Conservation (phyloP, 2,797 vertebrate species). For the Sternarchorhynchus goeldii region DNA sequence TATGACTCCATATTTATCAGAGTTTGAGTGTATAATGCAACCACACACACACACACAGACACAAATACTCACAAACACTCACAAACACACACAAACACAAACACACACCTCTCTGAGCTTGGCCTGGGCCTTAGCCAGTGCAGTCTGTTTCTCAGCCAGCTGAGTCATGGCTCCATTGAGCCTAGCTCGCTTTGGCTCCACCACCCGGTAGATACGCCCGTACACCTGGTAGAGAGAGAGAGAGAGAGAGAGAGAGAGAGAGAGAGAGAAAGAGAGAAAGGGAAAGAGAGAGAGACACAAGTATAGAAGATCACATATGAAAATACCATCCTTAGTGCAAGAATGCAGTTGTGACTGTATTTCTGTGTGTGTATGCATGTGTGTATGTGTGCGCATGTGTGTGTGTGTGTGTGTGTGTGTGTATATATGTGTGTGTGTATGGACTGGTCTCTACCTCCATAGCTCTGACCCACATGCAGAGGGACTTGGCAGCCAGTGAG, state of each 20-base stretch:
- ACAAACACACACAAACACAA: constrained; percentile 2
- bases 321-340: background rate
- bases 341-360: background rate
- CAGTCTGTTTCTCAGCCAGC: constrained; percentile 83
- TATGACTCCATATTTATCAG: background rate
- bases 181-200: constrained; percentile 83
- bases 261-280: constrained; percentile 13
- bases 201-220: constrained; percentile 80
- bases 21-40: background rate
- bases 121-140: constrained; percentile 80
- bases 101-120: constrained; percentile 79
- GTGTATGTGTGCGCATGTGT: constrained; percentile 7
- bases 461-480: constrained; percentile 94
- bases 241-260: background rate
- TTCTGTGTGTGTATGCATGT: background rate
- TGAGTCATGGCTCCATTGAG: constrained; percentile 76
- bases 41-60: constrained; percentile 7
- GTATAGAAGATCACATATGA: background rate
- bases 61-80: constrained; percentile 18
- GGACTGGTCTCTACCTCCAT: constrained; percentile 80
- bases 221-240: constrained; percentile 75
- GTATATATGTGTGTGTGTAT: background rate
- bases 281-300: constrained; percentile 2
- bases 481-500: constrained; percentile 86
- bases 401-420: background rate